These are phyloP conservation scores for Lynx canadensis DNA, from an alignment of 2,113 vertebrate species.

Conservation along the genomic window DNA sequence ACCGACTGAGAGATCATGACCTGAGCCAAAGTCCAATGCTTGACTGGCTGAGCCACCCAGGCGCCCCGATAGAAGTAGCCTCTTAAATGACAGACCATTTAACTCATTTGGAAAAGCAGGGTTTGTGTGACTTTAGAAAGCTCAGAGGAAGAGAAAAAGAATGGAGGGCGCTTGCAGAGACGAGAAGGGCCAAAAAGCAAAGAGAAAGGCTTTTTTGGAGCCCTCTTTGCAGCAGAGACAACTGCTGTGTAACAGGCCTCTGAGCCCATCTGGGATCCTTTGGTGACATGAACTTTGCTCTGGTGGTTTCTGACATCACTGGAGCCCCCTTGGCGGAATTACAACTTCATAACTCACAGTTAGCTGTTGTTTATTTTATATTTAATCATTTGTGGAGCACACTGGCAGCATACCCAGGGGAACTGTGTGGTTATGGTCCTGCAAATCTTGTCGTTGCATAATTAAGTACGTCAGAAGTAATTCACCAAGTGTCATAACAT, in stretches of 20 bases:
- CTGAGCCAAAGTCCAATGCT: too few species aligned
- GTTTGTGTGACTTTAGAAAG: background rate
- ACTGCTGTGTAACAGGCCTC: background rate
- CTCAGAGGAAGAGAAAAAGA: background rate
- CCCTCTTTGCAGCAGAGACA: background rate
- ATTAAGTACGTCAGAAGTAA: slow-evolving; percentile 79
- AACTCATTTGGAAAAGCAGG: background rate
- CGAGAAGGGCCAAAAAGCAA: background rate
- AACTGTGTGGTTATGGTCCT: slow-evolving; percentile 72
- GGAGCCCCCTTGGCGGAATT: slow-evolving; percentile 73
- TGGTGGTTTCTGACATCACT: slow-evolving; percentile 74
- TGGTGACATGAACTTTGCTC: slow-evolving; percentile 54
- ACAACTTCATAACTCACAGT: slow-evolving; percentile 82
- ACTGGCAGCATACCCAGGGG: slow-evolving; percentile 77
- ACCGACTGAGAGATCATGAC: too few species aligned
- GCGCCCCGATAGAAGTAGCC: background rate
- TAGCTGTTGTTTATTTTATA: slow-evolving; percentile 83
- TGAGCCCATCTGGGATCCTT: slow-evolving; percentile 53
- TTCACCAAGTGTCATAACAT: slow-evolving; percentile 73
- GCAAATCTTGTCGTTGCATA: slow-evolving; percentile 77
- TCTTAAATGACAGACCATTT: background rate
- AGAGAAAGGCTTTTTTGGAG: background rate
- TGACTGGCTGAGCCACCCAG: too few species aligned
- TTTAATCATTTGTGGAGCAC: slow-evolving; percentile 80
- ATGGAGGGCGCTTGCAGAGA: accelerated